Base-by-base conservation (phyloP, 2,113 vertebrate genomes). In the Danionella cerebrum region DNA sequence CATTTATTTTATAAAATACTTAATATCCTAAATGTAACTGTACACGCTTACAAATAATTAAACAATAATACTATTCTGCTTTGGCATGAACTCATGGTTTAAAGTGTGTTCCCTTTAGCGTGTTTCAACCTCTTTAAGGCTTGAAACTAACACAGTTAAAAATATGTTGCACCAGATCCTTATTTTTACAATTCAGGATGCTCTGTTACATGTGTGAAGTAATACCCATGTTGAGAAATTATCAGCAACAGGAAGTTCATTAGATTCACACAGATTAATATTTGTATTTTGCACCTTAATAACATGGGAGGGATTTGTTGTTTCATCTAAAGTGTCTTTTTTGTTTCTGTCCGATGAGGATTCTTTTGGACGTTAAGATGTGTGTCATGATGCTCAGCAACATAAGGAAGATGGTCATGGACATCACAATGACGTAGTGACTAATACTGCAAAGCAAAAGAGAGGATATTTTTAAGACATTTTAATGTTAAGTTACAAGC, bases 351-450 rank as follows among this genome's bases (percentile, higher is more conserved):
- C 73, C 75, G 21, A 93, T 51, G 16, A 39, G 5, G 52, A 99
- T 80, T 74, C 86, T 89, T 75, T 76, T 84, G 12, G 93, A 91
- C 1, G 92, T 99, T 63, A 99, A 84, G 45, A 90, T 69, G 74
- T 94, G 93, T 6, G 92, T 94, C 67, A 96, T 72, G 72, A 93
- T 81, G 53, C 90, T 97, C 72, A 99, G 91, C 58, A 99, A 70
- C 89, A 97, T 91, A 74, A 98, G 84, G 68, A 98, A 94, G 78
- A 98, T 98, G 57, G 94, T 92, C 87, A 97, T 87, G 0, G 88
- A 94, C 96, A 99, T 99, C 79, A 95, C 95, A 6, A 99, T 93
- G 59, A 98, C 94, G 5, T 94, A 99, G 77, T 98, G 95, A 75
- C 96, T 99, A 72, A 99, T 99, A 80, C 96, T 97, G 83, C 13